Percentiles rank a stretch among this genome's conserved stretches.
These are phyloP conservation scores for Pseudochirops corinnae DNA, from an alignment of 2,797 vertebrate genomes.

Conservation along the genomic window DNA sequence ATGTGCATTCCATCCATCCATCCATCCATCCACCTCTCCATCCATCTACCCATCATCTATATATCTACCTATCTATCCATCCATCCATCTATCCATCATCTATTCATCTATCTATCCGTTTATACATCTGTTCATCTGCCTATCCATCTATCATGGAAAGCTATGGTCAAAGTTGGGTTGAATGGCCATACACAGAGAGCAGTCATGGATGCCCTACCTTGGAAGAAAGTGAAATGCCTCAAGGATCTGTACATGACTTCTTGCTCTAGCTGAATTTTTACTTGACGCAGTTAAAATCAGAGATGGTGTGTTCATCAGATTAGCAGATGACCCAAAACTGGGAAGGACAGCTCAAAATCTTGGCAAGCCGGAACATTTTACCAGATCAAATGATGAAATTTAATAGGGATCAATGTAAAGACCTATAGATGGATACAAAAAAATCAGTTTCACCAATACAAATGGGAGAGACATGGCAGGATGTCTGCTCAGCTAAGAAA, in stretches of 20 bases:
- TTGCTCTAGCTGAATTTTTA: neutral
- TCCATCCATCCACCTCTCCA: neutral
- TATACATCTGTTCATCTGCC: no score
- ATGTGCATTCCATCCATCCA: neutral
- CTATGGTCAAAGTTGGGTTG: neutral
- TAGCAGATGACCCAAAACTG: neutral
- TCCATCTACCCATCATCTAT: no score
- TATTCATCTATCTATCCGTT: no score
- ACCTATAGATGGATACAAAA: neutral
- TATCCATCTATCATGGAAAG: no score
- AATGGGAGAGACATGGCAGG: neutral
- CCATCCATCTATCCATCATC: no score
- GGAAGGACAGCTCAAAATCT: neutral
- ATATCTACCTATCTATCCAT: no score
- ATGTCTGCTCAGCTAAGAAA: neutral
- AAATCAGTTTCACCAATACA: neutral
- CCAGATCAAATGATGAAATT: neutral
- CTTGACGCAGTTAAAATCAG: neutral
- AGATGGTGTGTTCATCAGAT: neutral
- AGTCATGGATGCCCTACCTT: neutral
- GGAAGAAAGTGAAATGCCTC: neutral
- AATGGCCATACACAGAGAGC: neutral
- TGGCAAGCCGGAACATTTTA: neutral
- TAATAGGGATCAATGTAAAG: neutral
- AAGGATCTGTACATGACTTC: neutral